These are phyloP conservation scores for Scopus umbretta DNA, from an alignment of 2,113 vertebrate genomes.

Conservation along the genomic window DNA sequence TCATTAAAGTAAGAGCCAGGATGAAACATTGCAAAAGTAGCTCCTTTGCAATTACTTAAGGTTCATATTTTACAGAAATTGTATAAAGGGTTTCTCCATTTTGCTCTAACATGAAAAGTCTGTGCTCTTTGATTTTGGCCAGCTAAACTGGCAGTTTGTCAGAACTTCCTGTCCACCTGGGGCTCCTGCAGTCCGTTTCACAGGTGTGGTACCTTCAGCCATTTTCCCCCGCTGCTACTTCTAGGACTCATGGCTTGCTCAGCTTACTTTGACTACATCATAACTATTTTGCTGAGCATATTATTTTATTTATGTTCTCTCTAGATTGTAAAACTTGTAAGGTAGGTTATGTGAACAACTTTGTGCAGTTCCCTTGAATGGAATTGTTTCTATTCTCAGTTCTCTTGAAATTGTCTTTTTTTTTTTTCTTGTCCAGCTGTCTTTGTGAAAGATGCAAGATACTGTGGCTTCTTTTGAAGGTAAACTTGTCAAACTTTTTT, in stretches of 20 bases:
- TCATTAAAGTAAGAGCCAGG: neutral
- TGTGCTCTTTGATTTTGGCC: neutral
- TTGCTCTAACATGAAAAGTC: neutral
- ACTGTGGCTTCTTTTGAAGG: neutral
- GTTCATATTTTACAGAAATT: neutral
- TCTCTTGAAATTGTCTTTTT: neutral
- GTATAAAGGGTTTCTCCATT: neutral
- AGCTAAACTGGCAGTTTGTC: neutral
- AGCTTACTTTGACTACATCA: neutral
- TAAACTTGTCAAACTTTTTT: neutral
- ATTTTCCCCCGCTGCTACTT: neutral
- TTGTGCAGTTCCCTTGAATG: neutral
- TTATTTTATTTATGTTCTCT: neutral
- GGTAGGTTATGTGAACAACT: neutral
- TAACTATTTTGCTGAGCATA: neutral
- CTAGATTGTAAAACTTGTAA: neutral
- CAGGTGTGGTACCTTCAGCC: neutral
- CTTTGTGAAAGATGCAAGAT: neutral
- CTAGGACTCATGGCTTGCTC: neutral
- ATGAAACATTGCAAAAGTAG: neutral
- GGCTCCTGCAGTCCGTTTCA: neutral
- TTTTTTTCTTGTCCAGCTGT: neutral
- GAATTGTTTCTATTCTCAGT: neutral
- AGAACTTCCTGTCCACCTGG: rapidly evolving
- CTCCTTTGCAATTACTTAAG: neutral